Conservation (phyloP, 1,140 invertebrate species). For the Drosophila takahashii region DNA sequence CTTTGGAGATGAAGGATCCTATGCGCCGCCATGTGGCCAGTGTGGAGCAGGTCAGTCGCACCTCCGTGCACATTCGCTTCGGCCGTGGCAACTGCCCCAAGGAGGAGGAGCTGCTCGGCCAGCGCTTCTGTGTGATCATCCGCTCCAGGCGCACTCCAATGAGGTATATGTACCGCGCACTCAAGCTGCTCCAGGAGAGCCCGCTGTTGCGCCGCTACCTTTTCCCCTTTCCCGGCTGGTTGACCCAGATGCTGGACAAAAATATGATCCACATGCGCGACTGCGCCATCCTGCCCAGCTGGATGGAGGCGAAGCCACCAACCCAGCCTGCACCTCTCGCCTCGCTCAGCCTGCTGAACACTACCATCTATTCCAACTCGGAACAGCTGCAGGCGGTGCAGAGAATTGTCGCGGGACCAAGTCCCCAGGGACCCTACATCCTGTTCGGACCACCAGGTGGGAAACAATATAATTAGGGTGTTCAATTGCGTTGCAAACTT, state of each 20-base stretch:
- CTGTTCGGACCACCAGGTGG: constrained; percentile 78
- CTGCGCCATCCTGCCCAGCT: neutral
- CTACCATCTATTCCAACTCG: constrained; percentile 44
- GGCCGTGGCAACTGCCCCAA: neutral
- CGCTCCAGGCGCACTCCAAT: constrained; percentile 55
- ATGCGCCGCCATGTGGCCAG: constrained; percentile 40
- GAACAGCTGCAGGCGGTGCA: constrained; percentile 71
- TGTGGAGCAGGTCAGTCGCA: constrained; percentile 43
- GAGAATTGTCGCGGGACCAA: constrained; percentile 67
- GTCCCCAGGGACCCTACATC: constrained; percentile 59
- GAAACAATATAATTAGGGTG: no score
- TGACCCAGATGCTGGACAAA: constrained; percentile 13
- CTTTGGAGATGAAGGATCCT: constrained; percentile 5
- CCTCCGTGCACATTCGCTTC: constrained; percentile 41
- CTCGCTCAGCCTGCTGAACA: constrained; percentile 49
- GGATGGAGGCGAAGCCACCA: neutral
- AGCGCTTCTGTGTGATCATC: constrained; percentile 53
- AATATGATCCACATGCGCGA: neutral
- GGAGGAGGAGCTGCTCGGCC: neutral
- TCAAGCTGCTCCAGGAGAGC: constrained; percentile 53
- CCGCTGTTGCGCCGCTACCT: constrained; percentile 58
- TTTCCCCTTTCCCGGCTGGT: constrained; percentile 47
- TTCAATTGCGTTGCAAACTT: no score
- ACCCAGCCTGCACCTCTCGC: neutral
- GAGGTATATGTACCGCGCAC: constrained; percentile 64